Evolutionary conservation across 2,888 invertebrate genomes (phyloP).

Genomic region (Liposcelis brunnea): DNA sequence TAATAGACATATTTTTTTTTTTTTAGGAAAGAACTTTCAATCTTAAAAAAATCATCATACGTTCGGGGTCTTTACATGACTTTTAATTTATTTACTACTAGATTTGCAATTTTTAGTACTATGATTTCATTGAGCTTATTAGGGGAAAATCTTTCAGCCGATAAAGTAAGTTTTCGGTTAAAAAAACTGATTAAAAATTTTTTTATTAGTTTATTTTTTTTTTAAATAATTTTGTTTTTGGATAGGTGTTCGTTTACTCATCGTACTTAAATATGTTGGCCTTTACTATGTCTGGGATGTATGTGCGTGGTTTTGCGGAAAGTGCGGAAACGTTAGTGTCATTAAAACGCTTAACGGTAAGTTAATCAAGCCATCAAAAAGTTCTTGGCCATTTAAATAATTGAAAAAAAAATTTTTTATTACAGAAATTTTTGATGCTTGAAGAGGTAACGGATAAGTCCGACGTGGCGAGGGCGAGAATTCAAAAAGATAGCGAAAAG

Average conservation of each 20-base stretch:
- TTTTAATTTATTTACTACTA: constrained; percentile 48
- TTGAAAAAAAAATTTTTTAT: constrained; percentile 12
- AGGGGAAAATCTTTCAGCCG: constrained; percentile 15
- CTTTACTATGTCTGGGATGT: constrained; percentile 23
- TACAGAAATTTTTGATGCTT: constrained; percentile 33
- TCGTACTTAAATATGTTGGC: constrained; percentile 27
- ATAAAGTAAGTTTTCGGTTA: constrained; percentile 15
- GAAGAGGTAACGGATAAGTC: constrained; percentile 29
- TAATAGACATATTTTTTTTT: neutral
- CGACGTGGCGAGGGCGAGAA: constrained; percentile 12
- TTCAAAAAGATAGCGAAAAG: constrained; percentile 17
- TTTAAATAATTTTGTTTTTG: constrained; percentile 11
- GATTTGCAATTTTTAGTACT: constrained; percentile 53
- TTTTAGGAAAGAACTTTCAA: constrained; percentile 26
- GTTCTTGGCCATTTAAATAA: constrained; percentile 16
- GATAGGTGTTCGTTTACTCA: constrained; percentile 22
- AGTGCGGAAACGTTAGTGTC: constrained; percentile 47
- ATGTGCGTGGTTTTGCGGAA: constrained; percentile 38
- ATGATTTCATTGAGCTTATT: constrained; percentile 36
- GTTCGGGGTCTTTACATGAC: constrained; percentile 36
- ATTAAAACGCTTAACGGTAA: constrained; percentile 41
- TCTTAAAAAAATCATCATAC: constrained; percentile 42
- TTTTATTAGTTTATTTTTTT: constrained; percentile 3
- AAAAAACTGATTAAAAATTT: no score
- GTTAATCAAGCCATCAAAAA: constrained; percentile 10